Evolutionary conservation across 2,888 invertebrate genomes (phyloP).

Genomic region (Nineta flava): DNA sequence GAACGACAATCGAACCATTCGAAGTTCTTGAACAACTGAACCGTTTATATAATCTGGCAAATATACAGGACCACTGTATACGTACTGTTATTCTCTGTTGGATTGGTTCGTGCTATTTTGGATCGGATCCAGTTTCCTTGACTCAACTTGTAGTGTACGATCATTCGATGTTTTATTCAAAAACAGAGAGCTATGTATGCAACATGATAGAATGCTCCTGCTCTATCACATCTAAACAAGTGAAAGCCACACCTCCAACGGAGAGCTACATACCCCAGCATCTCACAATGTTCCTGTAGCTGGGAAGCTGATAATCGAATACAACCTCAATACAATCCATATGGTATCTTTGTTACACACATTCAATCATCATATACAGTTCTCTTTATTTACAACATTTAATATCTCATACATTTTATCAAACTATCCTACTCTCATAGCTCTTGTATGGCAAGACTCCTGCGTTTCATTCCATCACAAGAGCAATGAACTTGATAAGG

Average conservation of each 20-base stretch:
- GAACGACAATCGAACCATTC: too few relatives aligned
- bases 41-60: too few relatives aligned
- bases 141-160: conserved; percentile 2
- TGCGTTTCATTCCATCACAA: too few relatives aligned
- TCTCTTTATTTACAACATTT: too few relatives aligned
- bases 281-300: conserved; percentile 5
- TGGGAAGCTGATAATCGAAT: conserved; percentile 9
- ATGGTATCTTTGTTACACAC: background rate
- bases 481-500: too few relatives aligned
- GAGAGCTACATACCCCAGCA: conserved; percentile 5
- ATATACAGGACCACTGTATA: too few relatives aligned
- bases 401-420: too few relatives aligned
- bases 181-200: background rate
- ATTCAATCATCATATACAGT: too few relatives aligned
- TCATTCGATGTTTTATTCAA: background rate
- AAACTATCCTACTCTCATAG: too few relatives aligned
- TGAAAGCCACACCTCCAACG: conserved; percentile 3
- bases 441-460: too few relatives aligned
- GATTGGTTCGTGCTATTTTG: background rate
- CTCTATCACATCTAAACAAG: background rate
- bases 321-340: background rate
- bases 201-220: background rate
- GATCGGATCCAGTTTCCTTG: conserved; percentile 5
- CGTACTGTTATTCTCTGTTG: background rate
- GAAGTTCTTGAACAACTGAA: too few relatives aligned